Evolutionary conservation across 2,113 vertebrate genomes (phyloP), one percentile per base, ranked within the genome.

Genomic region (Heteronetta atricapilla): DNA sequence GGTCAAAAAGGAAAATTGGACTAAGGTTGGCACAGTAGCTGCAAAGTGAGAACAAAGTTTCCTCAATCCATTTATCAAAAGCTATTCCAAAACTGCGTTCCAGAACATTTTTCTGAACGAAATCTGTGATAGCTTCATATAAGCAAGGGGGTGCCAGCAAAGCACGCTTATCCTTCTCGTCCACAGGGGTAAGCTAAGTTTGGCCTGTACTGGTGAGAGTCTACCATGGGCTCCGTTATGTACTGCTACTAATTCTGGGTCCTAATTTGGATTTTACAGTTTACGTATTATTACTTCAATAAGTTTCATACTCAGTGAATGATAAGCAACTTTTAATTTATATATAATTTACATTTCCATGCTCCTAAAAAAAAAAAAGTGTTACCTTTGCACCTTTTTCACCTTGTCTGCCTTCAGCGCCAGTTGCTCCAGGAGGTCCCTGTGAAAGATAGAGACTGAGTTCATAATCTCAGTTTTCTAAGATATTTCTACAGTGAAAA

Each of bases 351-450:
- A 10, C 19, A 63, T 76, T 82, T 76, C 20, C 22, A 36, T 53
- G 12, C 4, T 62, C 20, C 13, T 23, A 74, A 86, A 91, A 40
- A 40, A 56, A 92, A 40, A 40, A 56, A 44, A 23, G 16, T 33
- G 62, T 98, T 98, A 99, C 99, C 99, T 99, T 99, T 70, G 99
- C 98, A 59, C 99, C 99, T 97, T 99, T 99, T 98, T 99, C 99
- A 80, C 99, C 99, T 98, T 99, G 99, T 86, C 99, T 98, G 97
- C 99, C 99, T 97, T 99, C 99, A 89, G 99, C 86, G 74, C 99
- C 99, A 4, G 98, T 94, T 60, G 98, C 96, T 92, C 99, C 99
- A n/a, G 98, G 99, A 84, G 99, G 99, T 92, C 99, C 99, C 99
- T 99, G 94, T 55, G 91, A 97, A 89, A 94, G 18, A 96, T 3